Evolutionary conservation across 2,888 invertebrate species (phyloP), one percentile per base, ranked within the genome.

Genomic region (Perithous albicinctus): DNA sequence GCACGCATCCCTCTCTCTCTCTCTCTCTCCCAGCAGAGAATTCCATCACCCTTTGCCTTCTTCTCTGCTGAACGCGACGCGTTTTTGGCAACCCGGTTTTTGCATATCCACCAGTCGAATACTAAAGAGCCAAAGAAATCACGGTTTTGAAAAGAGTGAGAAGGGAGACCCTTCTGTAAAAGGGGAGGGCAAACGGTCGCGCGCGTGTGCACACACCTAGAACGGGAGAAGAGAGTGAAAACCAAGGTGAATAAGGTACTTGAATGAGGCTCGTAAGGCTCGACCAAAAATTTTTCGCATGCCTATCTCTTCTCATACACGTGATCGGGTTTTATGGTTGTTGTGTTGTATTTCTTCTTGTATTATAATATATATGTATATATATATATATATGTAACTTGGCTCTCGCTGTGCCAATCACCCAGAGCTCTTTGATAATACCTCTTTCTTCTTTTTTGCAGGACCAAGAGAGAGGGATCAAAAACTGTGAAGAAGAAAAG

Each of bases 11-110:
- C 43, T 51, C 41, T 20, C 15, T 29, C 23, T 43, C 64, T 12
- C 43, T 51, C 41, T 20, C 15, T 29, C 23, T 43, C 64, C 74
- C 64, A 54, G 74, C n/a, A n/a, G 20, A 56, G 41, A 66, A 75
- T 66, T 64, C 56, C 56, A 15, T 1, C 64, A 56, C 74, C 75
- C 75, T 66, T 66, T n/a, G n/a, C n/a, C n/a, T n/a, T 26, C 18
- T 72, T 64, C 35, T 35, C 12, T 78, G 74, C 75, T 74, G 69
- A 63, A 46, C 78, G 78, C 64, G 82, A 82, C 78, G 78, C 70
- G 82, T 78, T 82, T 82, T 82, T 75, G 78, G 78, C 82, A 78
- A 75, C 75, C 82, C n/a, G 75, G 69, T 78, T 80, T n/a, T 82
- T 72, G 82, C 78, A 82, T 66, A 72, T 59, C 15, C 15, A 70